Base-by-base conservation (phyloP, 2,113 vertebrate species). In the Scatophagus argus region DNA sequence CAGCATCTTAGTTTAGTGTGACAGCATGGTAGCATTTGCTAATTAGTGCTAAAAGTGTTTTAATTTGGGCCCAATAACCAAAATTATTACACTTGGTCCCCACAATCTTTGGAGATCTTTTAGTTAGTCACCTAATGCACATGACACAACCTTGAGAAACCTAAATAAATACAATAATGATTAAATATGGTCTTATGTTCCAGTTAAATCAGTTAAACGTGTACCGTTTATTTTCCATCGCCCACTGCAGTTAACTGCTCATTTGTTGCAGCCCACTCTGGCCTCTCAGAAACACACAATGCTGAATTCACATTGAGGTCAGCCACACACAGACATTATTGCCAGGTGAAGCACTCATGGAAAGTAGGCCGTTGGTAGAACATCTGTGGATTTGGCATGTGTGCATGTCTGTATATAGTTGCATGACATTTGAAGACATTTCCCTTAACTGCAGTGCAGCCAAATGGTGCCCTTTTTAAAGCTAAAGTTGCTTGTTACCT, bases 301-400 rank as follows among this genome's bases (percentile, higher is more conserved):
- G 66, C 58, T 77, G 71, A 68, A 81, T 82, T 84, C 54, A 67
- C 49, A 54, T 66, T 58, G 64, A 77, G 65, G 86, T 85, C 81
- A 83, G 78, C 73, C 56, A 32, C 59, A 32, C 7, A 8, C 52
- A 41, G 59, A 63, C 46, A 17, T 61, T 62, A 66, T 52, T 52
- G 74, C 69, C 79, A 85, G 82, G 77, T 81, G 54, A 81, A 81
- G 68, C 3, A 11, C 54, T 85, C 71, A 79, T 82, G 86, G 79
- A 89, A 89, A 92, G 58, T 73, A 74, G 77, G 34, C 77, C 43
- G 73, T 87, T 87, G 79, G 77, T 74, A 34, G 47, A 66, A 68
- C 67, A 38, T 49, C 31, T 62, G 31, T 56, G 44, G 54, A 43
- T 77, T 46, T 67, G 78, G 59, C 36, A 2, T 41, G 19, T 52